Conservation (phyloP, 2,797 vertebrate species). For the Eidolon dupreanum region DNA sequence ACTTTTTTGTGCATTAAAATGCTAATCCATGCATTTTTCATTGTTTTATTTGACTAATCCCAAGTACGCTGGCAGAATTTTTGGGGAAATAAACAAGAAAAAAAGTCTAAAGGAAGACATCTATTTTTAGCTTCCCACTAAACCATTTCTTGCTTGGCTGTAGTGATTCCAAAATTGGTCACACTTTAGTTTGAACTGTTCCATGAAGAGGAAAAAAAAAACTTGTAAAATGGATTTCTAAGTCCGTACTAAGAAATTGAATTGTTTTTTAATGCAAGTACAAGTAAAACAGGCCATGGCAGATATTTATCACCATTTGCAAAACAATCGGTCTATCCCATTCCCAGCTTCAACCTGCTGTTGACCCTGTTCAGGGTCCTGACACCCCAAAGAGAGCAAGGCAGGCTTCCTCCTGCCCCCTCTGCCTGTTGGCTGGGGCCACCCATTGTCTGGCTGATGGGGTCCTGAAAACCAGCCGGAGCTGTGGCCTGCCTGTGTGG, state of each 20-base stretch:
- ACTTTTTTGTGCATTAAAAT: conserved; percentile 29
- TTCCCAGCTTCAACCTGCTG: conserved; percentile 4
- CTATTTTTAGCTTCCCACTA: conserved; percentile 58
- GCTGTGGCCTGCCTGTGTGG: neutral
- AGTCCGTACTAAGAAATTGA: conserved; percentile 34
- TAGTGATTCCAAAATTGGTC: conserved; percentile 58
- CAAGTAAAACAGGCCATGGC: neutral
- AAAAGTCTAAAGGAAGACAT: neutral
- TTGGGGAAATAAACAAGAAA: conserved; percentile 44
- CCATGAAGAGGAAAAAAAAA: neutral
- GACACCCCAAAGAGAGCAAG: neutral
- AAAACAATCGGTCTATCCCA: conserved; percentile 57
- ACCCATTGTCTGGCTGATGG: conserved; percentile 50
- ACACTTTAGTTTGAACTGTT: conserved; percentile 49
- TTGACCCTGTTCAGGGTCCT: neutral
- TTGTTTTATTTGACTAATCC: conserved; percentile 30
- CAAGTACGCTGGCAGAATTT: conserved; percentile 36
- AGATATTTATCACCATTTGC: conserved; percentile 13
- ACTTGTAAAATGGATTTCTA: conserved; percentile 21
- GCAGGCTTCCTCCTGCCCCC: neutral
- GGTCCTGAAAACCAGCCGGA: conserved; percentile 60
- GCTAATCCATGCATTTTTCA: conserved; percentile 11
- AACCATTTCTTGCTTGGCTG: neutral
- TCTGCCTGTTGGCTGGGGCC: neutral
- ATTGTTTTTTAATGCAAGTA: conserved; percentile 31